Evolutionary conservation across 1,140 invertebrate species (phyloP).

Genomic region (Cylas formicarius): DNA sequence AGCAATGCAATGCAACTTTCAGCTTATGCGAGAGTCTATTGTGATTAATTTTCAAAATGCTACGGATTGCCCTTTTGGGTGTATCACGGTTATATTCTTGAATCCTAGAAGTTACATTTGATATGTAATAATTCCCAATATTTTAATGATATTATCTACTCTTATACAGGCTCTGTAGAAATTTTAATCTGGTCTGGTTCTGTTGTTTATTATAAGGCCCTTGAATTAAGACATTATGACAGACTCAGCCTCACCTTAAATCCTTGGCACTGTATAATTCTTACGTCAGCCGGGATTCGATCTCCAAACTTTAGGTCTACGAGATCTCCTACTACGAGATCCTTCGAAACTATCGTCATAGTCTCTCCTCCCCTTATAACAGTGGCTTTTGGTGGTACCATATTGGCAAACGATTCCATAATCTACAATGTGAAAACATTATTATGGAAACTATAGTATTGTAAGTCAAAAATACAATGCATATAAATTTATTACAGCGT

Average conservation of each 20-base stretch:
- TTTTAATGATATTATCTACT: too few species aligned
- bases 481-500: not conserved
- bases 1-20: too few species aligned
- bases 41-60: too few species aligned
- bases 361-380: slow-evolving; percentile 63
- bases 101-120: too few species aligned
- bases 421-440: slow-evolving; percentile 47
- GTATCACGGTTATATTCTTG: too few species aligned
- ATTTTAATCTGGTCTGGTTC: too few species aligned
- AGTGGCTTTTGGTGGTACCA: slow-evolving; percentile 54
- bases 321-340: slow-evolving; percentile 64
- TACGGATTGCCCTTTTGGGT: too few species aligned
- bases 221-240: too few species aligned
- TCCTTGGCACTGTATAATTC: slow-evolving; percentile 58
- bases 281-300: slow-evolving; percentile 67
- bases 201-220: too few species aligned
- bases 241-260: slow-evolving; percentile 44
- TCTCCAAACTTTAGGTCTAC: slow-evolving; percentile 68
- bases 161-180: too few species aligned
- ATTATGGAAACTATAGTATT: not conserved
- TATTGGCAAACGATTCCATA: slow-evolving; percentile 66
- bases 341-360: slow-evolving; percentile 53
- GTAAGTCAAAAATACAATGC: not conserved
- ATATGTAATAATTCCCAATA: too few species aligned
- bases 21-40: too few species aligned